These are phyloP conservation scores for Tipula confusa DNA, from an alignment of 2,888 invertebrate genomes.

Conservation along the genomic window DNA sequence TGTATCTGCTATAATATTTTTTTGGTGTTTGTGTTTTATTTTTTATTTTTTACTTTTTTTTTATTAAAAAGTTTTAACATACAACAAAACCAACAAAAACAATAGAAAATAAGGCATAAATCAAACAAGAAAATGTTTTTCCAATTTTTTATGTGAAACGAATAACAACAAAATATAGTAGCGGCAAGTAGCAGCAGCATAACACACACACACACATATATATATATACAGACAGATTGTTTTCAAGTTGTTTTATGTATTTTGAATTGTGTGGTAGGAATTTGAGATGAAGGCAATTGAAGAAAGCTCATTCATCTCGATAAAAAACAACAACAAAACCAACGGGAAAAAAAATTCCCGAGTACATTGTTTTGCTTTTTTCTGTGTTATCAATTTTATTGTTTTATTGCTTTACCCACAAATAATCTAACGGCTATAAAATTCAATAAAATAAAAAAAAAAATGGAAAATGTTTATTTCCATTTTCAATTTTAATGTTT, in stretches of 20 bases:
- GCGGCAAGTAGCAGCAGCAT: not conserved
- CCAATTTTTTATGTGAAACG: slow-evolving; percentile 8
- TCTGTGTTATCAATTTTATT: not conserved
- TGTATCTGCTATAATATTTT: not conserved
- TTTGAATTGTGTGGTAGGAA: slow-evolving; percentile 25
- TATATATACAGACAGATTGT: not conserved
- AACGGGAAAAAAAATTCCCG: not conserved
- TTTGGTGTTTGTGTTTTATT: too few species aligned
- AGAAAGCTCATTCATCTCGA: slow-evolving; percentile 12
- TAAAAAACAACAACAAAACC: not conserved
- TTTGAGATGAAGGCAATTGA: slow-evolving; percentile 20
- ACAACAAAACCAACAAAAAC: not conserved
- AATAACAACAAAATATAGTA: not conserved
- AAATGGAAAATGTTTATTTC: not conserved
- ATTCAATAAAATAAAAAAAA: not conserved
- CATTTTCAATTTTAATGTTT: not conserved
- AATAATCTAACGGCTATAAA: slow-evolving; percentile 5
- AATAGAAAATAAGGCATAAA: not conserved
- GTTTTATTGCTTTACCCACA: slow-evolving; percentile 3
- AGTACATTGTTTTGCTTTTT: not conserved
- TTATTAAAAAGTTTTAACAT: slow-evolving; percentile 17
- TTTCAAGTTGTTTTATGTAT: slow-evolving; percentile 25
- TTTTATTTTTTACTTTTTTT: too few species aligned
- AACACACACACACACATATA: not conserved
- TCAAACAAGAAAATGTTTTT: not conserved